A percentile compares a stretch with the other conserved stretches of the same genome.
phyloP scores from a whole-genome alignment of 2,888 invertebrate species.

The Branchellion lobata region DNA sequence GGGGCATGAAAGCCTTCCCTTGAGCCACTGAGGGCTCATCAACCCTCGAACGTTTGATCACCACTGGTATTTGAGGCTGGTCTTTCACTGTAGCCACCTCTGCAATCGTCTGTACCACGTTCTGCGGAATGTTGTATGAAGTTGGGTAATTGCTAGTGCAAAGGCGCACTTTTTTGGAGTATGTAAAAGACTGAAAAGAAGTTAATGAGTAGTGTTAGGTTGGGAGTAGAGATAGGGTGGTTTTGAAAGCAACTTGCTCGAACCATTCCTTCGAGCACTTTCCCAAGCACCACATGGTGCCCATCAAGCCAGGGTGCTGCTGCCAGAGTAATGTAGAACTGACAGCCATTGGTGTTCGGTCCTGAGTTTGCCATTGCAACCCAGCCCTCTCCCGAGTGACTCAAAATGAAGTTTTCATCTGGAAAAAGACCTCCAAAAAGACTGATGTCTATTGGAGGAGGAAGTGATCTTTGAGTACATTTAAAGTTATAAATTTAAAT shows the following conservation, averaged over 20 bases:
- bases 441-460: conserved; percentile 66
- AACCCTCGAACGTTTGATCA: background rate
- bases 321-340: conserved; percentile 91
- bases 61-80: background rate
- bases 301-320: conserved; percentile 76
- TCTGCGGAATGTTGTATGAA: background rate
- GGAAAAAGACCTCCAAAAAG: conserved; percentile 89
- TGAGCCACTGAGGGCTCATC: background rate
- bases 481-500: too few relatives aligned
- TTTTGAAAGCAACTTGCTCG: too few relatives aligned
- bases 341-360: conserved; percentile 94
- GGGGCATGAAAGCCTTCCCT: background rate
- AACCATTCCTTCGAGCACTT: conserved; percentile 79
- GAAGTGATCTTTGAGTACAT: background rate
- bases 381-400: conserved; percentile 95
- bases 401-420: conserved; percentile 96
- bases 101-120: background rate
- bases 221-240: too few relatives aligned
- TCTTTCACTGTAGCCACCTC: background rate
- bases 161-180: too few relatives aligned
- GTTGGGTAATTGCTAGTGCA: background rate
- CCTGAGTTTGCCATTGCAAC: conserved; percentile 97
- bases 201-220: too few relatives aligned
- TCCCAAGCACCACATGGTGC: conserved; percentile 96
- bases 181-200: too few relatives aligned